Conservation (phyloP, 2,113 vertebrate species). For the Hypanus sabinus region DNA sequence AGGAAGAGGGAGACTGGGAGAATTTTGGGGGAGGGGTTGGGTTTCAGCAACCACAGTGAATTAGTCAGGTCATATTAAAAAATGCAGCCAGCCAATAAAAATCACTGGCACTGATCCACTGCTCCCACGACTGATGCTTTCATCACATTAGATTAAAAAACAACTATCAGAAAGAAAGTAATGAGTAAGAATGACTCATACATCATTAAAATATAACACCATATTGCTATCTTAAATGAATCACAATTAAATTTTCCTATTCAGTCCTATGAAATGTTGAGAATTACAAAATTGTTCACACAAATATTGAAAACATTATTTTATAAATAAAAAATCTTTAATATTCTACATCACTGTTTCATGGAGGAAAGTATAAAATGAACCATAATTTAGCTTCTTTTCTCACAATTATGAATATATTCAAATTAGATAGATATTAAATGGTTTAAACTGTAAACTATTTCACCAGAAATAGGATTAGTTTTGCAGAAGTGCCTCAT, state of each 20-base stretch:
- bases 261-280: background rate
- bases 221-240: constrained; percentile 9
- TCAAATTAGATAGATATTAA: constrained; percentile 27
- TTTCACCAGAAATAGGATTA: constrained; percentile 26
- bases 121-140: constrained; percentile 53
- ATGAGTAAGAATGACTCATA: constrained; percentile 64
- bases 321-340: constrained; percentile 1
- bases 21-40: constrained; percentile 43
- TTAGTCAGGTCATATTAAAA: constrained; percentile 63
- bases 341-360: background rate
- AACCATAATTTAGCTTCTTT: background rate
- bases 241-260: background rate
- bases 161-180: constrained; percentile 53
- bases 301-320: background rate
- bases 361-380: background rate
- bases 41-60: constrained; percentile 55
- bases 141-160: constrained; percentile 49
- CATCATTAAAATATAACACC: constrained; percentile 45
- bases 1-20: too few relatives aligned
- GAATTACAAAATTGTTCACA: background rate
- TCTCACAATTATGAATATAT: constrained; percentile 16
- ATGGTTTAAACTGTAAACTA: background rate
- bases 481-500: background rate
- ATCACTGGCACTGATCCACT: constrained; percentile 53
- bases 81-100: constrained; percentile 68